These are phyloP conservation scores for Tetanocera ferruginea DNA, from an alignment of 2,888 invertebrate species.

Conservation along the genomic window DNA sequence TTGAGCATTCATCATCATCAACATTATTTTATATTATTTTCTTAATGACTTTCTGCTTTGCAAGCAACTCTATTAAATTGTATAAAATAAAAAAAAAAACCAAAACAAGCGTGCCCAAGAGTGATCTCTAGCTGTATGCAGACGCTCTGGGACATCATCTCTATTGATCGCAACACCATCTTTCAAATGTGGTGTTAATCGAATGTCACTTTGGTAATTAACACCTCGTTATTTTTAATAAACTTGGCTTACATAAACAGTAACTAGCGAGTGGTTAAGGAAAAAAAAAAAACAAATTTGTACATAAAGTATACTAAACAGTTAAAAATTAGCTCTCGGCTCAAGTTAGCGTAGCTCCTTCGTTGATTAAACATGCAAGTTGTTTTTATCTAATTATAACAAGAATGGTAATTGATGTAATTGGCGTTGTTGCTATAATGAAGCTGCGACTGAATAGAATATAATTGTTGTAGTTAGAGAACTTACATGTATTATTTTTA, in stretches of 20 bases:
- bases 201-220: constrained; percentile 33
- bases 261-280: background rate
- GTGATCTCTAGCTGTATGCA: too few relatives aligned
- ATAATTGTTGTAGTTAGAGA: too few relatives aligned
- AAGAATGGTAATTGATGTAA: background rate
- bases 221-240: constrained; percentile 27
- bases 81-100: background rate
- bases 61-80: too few relatives aligned
- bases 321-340: too few relatives aligned
- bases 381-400: too few relatives aligned
- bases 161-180: background rate
- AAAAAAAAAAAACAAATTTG: background rate
- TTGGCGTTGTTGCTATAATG: background rate
- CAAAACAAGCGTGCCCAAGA: background rate
- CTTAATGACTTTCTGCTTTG: background rate
- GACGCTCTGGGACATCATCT: too few relatives aligned
- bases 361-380: too few relatives aligned
- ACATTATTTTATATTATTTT: background rate
- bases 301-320: too few relatives aligned
- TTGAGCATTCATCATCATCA: background rate
- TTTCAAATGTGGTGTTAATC: constrained; percentile 21
- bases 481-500: too few relatives aligned
- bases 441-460: too few relatives aligned
- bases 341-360: too few relatives aligned
- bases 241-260: background rate